Percentiles rank a stretch among this genome's conserved stretches.
Conservation (phyloP, 1,140 invertebrate genomes). For the Eumeta japonica region DNA sequence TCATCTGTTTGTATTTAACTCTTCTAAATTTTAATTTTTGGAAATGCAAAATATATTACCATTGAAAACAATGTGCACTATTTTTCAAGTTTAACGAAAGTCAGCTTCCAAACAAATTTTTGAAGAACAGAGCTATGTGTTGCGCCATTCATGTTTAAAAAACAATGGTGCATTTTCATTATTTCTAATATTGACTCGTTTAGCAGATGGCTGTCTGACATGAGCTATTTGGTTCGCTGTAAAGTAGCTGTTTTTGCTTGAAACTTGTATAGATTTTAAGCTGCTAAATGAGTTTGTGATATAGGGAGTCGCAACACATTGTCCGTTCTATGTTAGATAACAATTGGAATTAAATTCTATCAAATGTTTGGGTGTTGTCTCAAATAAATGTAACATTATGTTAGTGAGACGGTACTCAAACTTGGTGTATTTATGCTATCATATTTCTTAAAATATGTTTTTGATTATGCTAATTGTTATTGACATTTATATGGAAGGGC, state of each 20-base stretch:
- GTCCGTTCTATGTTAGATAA: conserved; percentile 9
- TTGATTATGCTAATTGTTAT: conserved; percentile 30
- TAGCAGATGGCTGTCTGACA: conserved; percentile 19
- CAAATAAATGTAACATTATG: not conserved
- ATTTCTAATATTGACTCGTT: conserved; percentile 11
- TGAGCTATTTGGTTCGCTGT: conserved; percentile 40
- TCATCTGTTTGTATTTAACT: no score
- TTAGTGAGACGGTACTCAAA: conserved; percentile 7
- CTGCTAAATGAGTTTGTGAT: conserved; percentile 15
- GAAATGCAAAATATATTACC: no score
- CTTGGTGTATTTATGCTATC: conserved; percentile 18
- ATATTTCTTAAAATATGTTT: conserved; percentile 32
- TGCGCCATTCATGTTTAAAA: conserved; percentile 1
- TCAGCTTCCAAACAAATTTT: conserved; percentile 5
- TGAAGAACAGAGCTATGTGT: conserved; percentile 6
- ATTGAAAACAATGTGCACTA: no score
- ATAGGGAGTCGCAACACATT: conserved; percentile 20
- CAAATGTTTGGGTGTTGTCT: conserved; percentile 12
- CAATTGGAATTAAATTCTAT: no score
- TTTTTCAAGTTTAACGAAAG: no score
- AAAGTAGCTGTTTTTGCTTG: conserved; percentile 46
- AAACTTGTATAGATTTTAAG: conserved; percentile 29
- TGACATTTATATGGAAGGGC: conserved; percentile 30
- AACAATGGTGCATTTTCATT: conserved; percentile 3
- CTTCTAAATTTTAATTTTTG: no score